These are phyloP conservation scores for Panthera tigris DNA, from an alignment of 2,113 vertebrate species.

Conservation along the genomic window DNA sequence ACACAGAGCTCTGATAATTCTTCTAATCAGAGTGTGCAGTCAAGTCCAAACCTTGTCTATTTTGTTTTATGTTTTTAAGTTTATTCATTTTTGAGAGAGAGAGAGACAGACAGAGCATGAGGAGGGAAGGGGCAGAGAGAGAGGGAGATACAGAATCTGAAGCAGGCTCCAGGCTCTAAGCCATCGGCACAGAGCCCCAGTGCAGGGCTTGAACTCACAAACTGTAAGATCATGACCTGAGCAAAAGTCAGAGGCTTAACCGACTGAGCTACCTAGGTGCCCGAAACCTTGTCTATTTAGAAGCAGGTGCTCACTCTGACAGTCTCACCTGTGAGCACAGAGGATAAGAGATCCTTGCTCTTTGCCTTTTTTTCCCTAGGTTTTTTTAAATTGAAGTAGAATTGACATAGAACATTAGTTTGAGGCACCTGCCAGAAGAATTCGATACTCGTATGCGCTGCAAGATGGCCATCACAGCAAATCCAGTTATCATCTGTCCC, in stretches of 20 bases:
- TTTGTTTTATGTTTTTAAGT: too few species aligned
- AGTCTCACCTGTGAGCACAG: background rate
- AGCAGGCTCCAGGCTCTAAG: too few species aligned
- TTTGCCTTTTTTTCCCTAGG: background rate
- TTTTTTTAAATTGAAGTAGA: background rate
- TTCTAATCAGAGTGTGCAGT: background rate
- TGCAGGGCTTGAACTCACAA: too few species aligned
- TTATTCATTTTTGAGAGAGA: too few species aligned
- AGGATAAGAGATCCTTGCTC: background rate
- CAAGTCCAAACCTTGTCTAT: background rate
- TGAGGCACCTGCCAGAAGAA: background rate
- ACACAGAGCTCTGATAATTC: fast-evolving
- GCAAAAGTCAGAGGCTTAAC: too few species aligned
- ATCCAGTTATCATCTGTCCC: background rate
- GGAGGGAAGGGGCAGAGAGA: too few species aligned
- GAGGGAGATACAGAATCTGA: too few species aligned
- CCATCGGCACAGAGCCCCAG: too few species aligned
- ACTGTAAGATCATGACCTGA: too few species aligned
- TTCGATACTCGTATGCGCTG: background rate
- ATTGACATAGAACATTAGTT: background rate
- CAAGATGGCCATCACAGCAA: background rate
- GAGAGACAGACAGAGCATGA: too few species aligned
- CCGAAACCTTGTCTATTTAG: background rate
- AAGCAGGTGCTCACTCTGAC: background rate
- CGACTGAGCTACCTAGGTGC: too few species aligned